Base-by-base conservation (phyloP, 2,888 invertebrate species). In the Eupithecia subumbrata region DNA sequence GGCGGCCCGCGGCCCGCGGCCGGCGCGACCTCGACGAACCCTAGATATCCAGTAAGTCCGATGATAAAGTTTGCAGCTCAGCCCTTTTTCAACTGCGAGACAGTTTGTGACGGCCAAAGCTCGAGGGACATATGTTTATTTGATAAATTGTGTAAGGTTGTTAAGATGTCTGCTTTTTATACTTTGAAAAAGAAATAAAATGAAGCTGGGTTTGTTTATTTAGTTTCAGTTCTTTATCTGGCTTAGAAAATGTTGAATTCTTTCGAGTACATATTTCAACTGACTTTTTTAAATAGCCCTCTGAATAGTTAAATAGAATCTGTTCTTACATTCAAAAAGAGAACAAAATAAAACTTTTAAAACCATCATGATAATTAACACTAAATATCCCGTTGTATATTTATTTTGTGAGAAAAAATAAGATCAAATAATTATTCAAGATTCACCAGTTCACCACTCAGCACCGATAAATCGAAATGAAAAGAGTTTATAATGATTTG, bases 141-240 rank as follows among this genome's bases (percentile, higher is more conserved):
- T 81, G 81, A 81, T 78, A 78, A 79, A 81, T 81, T 52, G 77
- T 80, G n/a, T 63, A 30, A 60, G 30, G 40, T 43, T 60, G 67
- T 52, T 52, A 66, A 73, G 56, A 68, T 73, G 25, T n/a, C 37
- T 63, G 43, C 40, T 37, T 60, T 60, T 12, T 67, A 5, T 30
- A 43, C n/a, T 69, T 64, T 34, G 18, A 40, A 63, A 69, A 52
- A 48, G 60, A 22, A 25, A 68, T 68, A 68, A 68, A 64, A 60
- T 25, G 60, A 25, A 25, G 25, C 60, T 64, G 0, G 9, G 64
- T 34, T 64, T 64, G 34, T 64, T 64, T 64, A 25, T 18, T 64
- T 34, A 64, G 30, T 18, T 34, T 64, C 18, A 64, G 34, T 64
- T 34, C 8, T 60, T 60, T 60, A 60, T 60, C 25, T 25, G 22